Evolutionary conservation across 1,140 invertebrate species (phyloP).

Genomic region (Rhopalosiphum padi): DNA sequence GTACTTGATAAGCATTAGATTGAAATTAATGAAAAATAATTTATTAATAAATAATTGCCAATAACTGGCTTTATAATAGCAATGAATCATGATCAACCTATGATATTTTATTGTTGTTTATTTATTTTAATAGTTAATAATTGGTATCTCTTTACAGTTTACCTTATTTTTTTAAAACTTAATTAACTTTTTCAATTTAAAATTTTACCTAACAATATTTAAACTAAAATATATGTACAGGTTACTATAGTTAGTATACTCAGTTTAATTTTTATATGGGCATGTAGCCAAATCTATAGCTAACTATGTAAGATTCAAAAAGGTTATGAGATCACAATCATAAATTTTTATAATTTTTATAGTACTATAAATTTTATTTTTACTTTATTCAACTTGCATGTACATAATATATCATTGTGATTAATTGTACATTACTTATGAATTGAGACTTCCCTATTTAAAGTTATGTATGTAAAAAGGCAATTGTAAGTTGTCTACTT

Average conservation of each 20-base stretch:
- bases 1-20: neutral
- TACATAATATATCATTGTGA: neutral
- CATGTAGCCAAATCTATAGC: neutral
- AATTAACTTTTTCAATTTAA: neutral
- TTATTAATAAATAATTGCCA: neutral
- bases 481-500: neutral
- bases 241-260: neutral
- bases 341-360: neutral
- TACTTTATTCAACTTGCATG: neutral
- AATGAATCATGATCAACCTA: neutral
- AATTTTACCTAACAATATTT: neutral
- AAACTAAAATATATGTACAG: neutral
- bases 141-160: neutral
- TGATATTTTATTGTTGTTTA: neutral
- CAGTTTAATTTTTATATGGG: neutral
- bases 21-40: neutral
- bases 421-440: neutral
- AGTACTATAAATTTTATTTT: neutral
- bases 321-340: neutral
- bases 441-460: neutral
- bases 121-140: neutral
- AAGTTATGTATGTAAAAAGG: too few relatives aligned
- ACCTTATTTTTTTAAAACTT: neutral
- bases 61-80: neutral
- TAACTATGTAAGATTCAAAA: neutral